Evolutionary conservation across 2,888 invertebrate genomes (phyloP).

Genomic region (Chloromyia formosa): DNA sequence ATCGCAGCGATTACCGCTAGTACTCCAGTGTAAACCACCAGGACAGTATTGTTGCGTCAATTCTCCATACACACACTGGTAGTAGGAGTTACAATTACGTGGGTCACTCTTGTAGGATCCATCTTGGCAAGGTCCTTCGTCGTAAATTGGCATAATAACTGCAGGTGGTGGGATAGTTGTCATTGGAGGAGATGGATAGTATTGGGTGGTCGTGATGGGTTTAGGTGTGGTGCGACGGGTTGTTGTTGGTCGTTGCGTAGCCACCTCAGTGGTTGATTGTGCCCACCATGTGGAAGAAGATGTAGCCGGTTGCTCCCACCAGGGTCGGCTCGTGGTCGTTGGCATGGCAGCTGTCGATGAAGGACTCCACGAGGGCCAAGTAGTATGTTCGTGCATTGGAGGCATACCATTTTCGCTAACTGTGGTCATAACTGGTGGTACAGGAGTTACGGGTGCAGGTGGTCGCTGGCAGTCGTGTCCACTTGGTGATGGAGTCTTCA

Average conservation of each 20-base stretch:
- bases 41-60: conserved; percentile 78
- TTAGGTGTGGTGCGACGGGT: conserved; percentile 54
- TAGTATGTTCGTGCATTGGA: conserved; percentile 56
- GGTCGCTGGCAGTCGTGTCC: conserved; percentile 75
- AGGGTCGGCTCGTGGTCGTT: conserved; percentile 55
- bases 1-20: conserved; percentile 73
- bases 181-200: conserved; percentile 50
- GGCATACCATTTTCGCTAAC: conserved; percentile 69
- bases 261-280: conserved; percentile 53
- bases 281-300: conserved; percentile 65
- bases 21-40: conserved; percentile 83
- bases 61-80: conserved; percentile 78
- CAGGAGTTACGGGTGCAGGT: conserved; percentile 76
- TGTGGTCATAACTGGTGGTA: conserved; percentile 78
- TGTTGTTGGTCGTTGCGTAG: conserved; percentile 55
- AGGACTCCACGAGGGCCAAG: conserved; percentile 58
- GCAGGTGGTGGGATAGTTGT: conserved; percentile 64
- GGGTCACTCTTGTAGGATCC: conserved; percentile 71
- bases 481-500: conserved; percentile 66
- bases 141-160: conserved; percentile 63
- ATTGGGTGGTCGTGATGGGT: conserved; percentile 54
- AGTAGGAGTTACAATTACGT: conserved; percentile 77
- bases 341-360: conserved; percentile 46
- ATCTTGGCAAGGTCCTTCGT: conserved; percentile 59
- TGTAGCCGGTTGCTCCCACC: conserved; percentile 55